Base-by-base conservation (phyloP, 2,113 vertebrate species). In the Vulpes lagopus region DNA sequence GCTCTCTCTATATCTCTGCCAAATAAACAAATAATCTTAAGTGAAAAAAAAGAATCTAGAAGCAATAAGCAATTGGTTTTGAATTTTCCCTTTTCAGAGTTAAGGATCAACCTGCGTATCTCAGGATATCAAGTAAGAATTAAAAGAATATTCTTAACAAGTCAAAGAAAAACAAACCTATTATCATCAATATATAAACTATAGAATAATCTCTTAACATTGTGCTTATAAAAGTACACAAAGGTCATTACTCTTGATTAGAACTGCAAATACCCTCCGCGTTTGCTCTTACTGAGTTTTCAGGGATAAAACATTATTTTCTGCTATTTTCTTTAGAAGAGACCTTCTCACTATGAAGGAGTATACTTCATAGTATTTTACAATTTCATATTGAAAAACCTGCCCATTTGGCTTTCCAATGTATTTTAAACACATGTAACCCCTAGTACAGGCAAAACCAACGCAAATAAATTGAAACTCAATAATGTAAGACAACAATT, bases 31-130 rank as follows among this genome's bases (percentile, higher is more conserved):
- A 43, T 43, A 43, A 43, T 43, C 43, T 43, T 43, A 43, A 43
- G 7, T 43, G 35, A 43, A 43, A 43, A 43, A 43, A 43, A 43
- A 86, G 51, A 96, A 92, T 83, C 38, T 23, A 97, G 27, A 96
- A 78, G 1, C 23, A 92, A 35, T 55, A 91, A 90, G 11, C 35
- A n/a, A 71, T 14, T 93, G 19, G 7, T 43, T 89, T 85, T 92
- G 30, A 93, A 59, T 88, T 38, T 92, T 62, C 19, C 78, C 78
- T 87, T 65, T 87, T 76, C 59, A 89, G 69, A 93, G 43, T 82
- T 73, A 94, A 98, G 60, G 22, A 86, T 67, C 55, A 95, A 95
- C 20, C 90, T 86, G 57, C 15, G 59, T 81, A 94, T 96, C 89
- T 22, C 38, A 96, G 17, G 7, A 27, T 81, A 60, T 57, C 10